Percentiles rank a stretch among this genome's conserved stretches.
Conservation (phyloP, 2,113 vertebrate genomes). For the Archocentrus centrarchus region DNA sequence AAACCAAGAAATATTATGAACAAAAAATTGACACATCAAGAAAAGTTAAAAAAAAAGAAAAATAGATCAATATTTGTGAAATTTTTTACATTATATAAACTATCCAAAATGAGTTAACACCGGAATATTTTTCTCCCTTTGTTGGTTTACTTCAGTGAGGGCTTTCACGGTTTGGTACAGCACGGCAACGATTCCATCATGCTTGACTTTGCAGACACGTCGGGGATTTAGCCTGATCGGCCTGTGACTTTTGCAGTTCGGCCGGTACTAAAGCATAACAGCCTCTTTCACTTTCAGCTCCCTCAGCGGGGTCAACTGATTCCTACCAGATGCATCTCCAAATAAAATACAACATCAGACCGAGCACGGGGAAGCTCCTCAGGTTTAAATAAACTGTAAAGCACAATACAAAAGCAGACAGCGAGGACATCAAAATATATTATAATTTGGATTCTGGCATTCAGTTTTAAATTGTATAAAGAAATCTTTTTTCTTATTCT, state of each 20-base stretch:
- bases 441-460: background rate
- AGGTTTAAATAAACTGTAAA: constrained; percentile 30
- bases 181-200: constrained; percentile 52
- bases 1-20: background rate
- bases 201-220: constrained; percentile 59
- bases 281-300: constrained; percentile 72
- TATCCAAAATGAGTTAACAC: background rate
- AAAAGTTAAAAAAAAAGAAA: background rate
- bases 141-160: background rate
- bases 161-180: constrained; percentile 24
- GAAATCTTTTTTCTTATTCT: background rate
- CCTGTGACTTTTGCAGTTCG: constrained; percentile 62
- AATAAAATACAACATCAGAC: constrained; percentile 59
- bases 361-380: constrained; percentile 20
- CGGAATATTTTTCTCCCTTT: constrained; percentile 15
- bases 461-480: background rate
- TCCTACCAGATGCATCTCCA: constrained; percentile 69
- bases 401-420: constrained; percentile 1
- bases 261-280: constrained; percentile 67
- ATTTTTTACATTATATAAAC: background rate
- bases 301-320: constrained; percentile 64
- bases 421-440: background rate
- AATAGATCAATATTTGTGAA: background rate
- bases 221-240: constrained; percentile 57
- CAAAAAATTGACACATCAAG: background rate